Conservation (phyloP, 1,140 invertebrate species). For the Apis florea region DNA sequence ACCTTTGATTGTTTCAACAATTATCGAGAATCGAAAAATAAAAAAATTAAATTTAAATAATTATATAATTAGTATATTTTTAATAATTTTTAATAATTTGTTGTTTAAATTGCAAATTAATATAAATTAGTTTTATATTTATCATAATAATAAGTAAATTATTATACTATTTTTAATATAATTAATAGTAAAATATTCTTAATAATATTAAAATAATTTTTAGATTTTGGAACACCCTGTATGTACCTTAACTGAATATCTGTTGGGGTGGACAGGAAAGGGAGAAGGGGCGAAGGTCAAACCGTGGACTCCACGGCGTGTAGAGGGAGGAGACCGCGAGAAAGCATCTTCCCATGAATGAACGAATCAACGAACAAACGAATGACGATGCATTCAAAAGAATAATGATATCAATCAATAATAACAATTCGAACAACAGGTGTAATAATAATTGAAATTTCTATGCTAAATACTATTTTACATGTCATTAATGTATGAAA, state of each 20-base stretch:
- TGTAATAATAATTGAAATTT: not conserved
- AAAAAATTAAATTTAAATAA: not conserved
- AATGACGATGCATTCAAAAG: constrained; percentile 32
- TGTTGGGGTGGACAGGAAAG: constrained; percentile 33
- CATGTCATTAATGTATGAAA: not conserved
- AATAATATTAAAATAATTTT: not conserved
- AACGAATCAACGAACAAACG: constrained; percentile 60
- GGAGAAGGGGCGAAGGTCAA: constrained; percentile 55
- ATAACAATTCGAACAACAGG: not conserved
- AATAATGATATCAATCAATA: constrained; percentile 26
- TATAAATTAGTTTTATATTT: not conserved
- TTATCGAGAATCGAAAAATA: not conserved
- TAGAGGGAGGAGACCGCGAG: constrained; percentile 55
- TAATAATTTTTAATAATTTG: not conserved
- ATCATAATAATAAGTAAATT: not conserved
- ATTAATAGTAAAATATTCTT: not conserved
- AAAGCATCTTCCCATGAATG: constrained; percentile 63
- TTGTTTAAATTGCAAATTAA: not conserved
- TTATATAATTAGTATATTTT: no score
- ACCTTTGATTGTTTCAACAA: not conserved
- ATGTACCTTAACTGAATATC: constrained; percentile 59
- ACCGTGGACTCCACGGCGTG: constrained; percentile 28
- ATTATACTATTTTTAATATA: no score
- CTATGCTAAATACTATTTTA: not conserved
- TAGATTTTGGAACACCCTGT: constrained; percentile 31